A percentile compares a stretch with the other conserved stretches of the same genome.
Conservation (phyloP, 2,113 vertebrate genomes). For the Nothocercus julius region DNA sequence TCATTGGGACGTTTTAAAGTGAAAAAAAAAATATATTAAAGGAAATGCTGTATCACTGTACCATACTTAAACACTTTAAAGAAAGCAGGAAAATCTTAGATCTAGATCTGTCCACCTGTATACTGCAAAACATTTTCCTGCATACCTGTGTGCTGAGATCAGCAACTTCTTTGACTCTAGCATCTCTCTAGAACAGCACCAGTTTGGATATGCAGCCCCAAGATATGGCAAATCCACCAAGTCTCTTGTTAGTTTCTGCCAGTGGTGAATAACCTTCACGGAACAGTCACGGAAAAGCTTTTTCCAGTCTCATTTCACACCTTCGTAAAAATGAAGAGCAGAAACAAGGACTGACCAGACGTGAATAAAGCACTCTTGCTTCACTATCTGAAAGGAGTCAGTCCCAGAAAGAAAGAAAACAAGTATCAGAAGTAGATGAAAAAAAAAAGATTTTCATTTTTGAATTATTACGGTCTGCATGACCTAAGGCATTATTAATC, state of each 20-base stretch:
- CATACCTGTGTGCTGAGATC: neutral
- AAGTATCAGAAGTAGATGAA: neutral
- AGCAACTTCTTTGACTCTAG: neutral
- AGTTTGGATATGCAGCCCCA: neutral
- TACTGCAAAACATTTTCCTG: neutral
- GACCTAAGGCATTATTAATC: slow-evolving; percentile 21
- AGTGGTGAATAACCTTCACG: neutral
- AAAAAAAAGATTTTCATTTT: neutral
- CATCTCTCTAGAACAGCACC: neutral
- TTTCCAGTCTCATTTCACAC: neutral
- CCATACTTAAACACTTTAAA: neutral
- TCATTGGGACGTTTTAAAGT: neutral
- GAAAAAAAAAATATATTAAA: neutral
- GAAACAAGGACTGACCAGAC: neutral
- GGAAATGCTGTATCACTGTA: neutral
- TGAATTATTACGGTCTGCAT: neutral
- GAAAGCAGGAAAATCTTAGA: neutral
- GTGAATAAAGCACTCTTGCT: neutral
- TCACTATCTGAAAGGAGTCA: neutral
- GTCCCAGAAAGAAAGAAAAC: neutral
- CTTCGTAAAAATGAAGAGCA: neutral
- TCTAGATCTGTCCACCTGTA: neutral
- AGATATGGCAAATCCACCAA: neutral
- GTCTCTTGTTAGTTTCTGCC: neutral
- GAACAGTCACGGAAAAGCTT: neutral